These are phyloP conservation scores for Meliscaeva auricollis DNA, from an alignment of 2,888 invertebrate genomes.

Conservation along the genomic window DNA sequence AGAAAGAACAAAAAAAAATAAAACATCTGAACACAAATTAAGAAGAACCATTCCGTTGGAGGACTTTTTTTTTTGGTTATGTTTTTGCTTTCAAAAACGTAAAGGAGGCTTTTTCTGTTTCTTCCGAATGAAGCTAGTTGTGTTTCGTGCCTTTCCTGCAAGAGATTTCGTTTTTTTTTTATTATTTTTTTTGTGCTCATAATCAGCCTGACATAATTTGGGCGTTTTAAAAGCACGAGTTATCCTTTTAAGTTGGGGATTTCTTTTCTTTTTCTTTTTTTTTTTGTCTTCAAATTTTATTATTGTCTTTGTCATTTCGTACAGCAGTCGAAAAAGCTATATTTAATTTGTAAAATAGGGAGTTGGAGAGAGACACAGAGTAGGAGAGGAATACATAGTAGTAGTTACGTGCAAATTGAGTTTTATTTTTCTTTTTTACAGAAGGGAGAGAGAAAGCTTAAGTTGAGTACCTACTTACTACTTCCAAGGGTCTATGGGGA, in stretches of 20 bases:
- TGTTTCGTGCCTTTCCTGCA: neutral
- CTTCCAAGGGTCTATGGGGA: constrained; percentile 28
- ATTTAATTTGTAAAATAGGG: constrained; percentile 30
- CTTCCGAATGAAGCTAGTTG: constrained; percentile 61
- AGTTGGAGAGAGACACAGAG: neutral
- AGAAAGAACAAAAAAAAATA: constrained; percentile 6
- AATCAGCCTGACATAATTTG: constrained; percentile 74
- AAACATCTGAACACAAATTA: constrained; percentile 59
- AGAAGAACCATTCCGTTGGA: constrained; percentile 44
- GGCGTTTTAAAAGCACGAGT: constrained; percentile 70
- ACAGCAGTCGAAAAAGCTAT: constrained; percentile 42
- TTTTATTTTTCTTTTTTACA: neutral
- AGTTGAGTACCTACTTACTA: constrained; percentile 32
- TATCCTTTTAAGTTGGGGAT: constrained; percentile 42
- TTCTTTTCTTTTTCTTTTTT: neutral
- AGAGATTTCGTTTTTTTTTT: neutral
- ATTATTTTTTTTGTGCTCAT: constrained; percentile 37
- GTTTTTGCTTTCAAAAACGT: neutral
- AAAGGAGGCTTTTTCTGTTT: constrained; percentile 9
- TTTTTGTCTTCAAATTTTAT: constrained; percentile 34
- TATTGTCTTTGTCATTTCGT: constrained; percentile 42
- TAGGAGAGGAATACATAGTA: neutral
- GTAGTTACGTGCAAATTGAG: constrained; percentile 49
- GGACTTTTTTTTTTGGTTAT: neutral
- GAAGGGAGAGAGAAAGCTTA: neutral